Percentiles rank a stretch among this genome's conserved stretches.
These are phyloP conservation scores for Strigamia crassipes DNA, from an alignment of 2,888 invertebrate species.

Conservation along the genomic window DNA sequence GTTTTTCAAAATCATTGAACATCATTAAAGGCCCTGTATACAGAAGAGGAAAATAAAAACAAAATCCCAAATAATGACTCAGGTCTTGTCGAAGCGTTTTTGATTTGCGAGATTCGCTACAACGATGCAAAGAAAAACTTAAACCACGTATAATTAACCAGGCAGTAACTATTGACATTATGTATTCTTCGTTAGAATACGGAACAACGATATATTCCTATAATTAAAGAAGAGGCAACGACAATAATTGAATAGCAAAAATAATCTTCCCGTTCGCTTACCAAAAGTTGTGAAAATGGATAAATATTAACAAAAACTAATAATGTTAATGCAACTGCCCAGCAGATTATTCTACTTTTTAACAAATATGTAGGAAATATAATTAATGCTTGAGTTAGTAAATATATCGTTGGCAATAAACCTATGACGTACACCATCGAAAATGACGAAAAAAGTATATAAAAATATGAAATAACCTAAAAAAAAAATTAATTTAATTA, in stretches of 20 bases:
- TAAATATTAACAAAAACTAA: slow-evolving; percentile 64
- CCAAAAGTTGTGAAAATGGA: slow-evolving; percentile 41
- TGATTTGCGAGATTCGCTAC: slow-evolving; percentile 48
- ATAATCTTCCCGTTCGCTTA: neutral
- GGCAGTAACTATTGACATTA: slow-evolving; percentile 72
- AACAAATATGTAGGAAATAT: slow-evolving; percentile 63
- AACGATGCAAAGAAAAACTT: slow-evolving; percentile 70
- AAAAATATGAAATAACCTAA: neutral
- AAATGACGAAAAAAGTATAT: neutral
- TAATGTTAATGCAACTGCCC: slow-evolving; percentile 64
- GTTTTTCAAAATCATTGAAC: slow-evolving; percentile 70
- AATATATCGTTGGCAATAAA: slow-evolving; percentile 62
- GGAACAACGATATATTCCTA: slow-evolving; percentile 48
- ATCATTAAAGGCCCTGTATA: slow-evolving; percentile 82
- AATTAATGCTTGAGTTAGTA: slow-evolving; percentile 66
- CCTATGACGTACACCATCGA: slow-evolving; percentile 64
- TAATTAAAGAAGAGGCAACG: neutral
- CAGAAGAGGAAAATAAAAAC: slow-evolving; percentile 80
- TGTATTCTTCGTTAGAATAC: slow-evolving; percentile 50
- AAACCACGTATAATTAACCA: slow-evolving; percentile 66
- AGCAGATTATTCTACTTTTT: slow-evolving; percentile 63
- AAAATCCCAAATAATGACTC: slow-evolving; percentile 71
- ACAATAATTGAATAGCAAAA: neutral
- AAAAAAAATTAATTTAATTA: slow-evolving; percentile 47
- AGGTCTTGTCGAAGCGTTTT: slow-evolving; percentile 51